Evolutionary conservation across 2,797 vertebrate genomes (phyloP), one percentile per base, ranked within the genome.

Genomic region (Darevskia mixta): DNA sequence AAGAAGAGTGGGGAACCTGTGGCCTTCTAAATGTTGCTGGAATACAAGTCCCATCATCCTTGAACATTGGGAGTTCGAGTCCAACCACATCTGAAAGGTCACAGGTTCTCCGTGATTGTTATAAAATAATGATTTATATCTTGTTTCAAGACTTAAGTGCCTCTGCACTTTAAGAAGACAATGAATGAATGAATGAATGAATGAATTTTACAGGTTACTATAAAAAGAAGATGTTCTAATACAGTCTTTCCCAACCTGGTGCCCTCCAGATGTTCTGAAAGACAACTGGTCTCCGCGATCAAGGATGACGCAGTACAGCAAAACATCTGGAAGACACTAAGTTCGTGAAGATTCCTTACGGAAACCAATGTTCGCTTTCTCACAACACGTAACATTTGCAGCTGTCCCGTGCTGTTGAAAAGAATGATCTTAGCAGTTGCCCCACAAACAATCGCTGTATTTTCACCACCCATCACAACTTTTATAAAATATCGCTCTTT

Each of bases 311-410:
- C 49, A 55, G 49, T 55, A 55, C 49, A 55, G 13, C 49, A 64
- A 64, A 64, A 64, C 61, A 64, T 64, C 6, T 64, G 61, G 61
- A 64, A 23, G 61, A 64, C 18, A 64, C 61, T 23, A 64, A 64
- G 20, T 18, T 18, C 5, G 5, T 18, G 61, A 23, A 64, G 61
- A 23, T 23, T 64, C 17, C 61, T 64, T 69, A 29, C 23, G 58
- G 76, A 92, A 91, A 88, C 45, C 90, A 84, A 90, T 45, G 41
- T 77, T 85, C 86, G 80, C 1, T 0, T 45, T 91, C 88, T 78
- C 79, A 92, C 38, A 71, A 13, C 49, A 9, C 76, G 3, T 64
- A 35, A 55, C 80, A 41, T 85, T 91, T 88, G 76, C 90, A 87
- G 69, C 29, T 71, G 13, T n/a, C 10, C 49, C 2, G 49, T 49